A percentile compares a stretch with the other conserved stretches of the same genome.
Conservation (phyloP, 2,113 vertebrate species). For the Serilophus lunatus region DNA sequence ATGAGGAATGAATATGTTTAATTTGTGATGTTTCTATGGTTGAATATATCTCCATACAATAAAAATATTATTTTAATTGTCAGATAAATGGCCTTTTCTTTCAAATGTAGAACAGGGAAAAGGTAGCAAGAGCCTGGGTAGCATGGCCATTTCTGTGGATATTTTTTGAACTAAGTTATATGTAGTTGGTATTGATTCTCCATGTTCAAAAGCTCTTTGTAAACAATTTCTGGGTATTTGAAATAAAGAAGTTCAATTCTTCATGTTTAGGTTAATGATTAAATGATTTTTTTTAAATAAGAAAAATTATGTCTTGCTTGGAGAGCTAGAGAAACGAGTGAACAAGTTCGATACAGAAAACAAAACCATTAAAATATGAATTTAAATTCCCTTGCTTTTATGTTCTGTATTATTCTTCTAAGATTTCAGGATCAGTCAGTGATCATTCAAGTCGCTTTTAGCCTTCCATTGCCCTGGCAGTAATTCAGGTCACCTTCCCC, state of each 20-base stretch:
- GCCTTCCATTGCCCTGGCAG: background rate
- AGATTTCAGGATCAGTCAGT: background rate
- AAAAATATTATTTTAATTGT: background rate
- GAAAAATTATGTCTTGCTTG: background rate
- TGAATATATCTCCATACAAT: rapidly evolving
- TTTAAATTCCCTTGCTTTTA: background rate
- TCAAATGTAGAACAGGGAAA: background rate
- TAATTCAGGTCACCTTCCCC: background rate
- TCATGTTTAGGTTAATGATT: background rate
- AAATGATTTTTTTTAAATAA: background rate
- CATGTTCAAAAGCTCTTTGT: background rate
- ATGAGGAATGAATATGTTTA: background rate
- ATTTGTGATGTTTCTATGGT: background rate
- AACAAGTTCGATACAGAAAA: background rate
- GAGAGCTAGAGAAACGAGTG: background rate
- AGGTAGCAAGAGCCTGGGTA: background rate
- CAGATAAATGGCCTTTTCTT: background rate
- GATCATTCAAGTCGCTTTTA: background rate
- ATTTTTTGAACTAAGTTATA: background rate
- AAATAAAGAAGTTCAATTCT: background rate
- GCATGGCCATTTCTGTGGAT: background rate
- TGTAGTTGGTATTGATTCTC: background rate
- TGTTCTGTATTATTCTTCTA: background rate
- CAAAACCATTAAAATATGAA: background rate
- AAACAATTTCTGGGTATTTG: background rate